These are phyloP conservation scores for Magallana nippona DNA, from an alignment of 2,888 invertebrate genomes.

Conservation along the genomic window DNA sequence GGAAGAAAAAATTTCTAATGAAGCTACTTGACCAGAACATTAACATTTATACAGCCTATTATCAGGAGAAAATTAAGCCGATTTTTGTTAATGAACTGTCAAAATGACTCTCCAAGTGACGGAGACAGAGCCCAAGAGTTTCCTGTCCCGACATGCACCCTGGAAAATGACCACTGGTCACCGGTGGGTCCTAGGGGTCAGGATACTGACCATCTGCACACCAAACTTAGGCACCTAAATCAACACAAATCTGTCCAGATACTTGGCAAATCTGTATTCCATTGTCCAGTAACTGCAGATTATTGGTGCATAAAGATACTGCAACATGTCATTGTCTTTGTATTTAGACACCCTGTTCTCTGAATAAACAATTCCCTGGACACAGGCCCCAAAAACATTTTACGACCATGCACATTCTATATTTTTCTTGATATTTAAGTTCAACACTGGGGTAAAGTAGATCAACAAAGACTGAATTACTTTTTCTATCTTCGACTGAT, in stretches of 20 bases:
- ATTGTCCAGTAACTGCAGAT: slow-evolving; percentile 20
- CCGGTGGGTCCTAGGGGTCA: not conserved
- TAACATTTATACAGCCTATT: slow-evolving; percentile 33
- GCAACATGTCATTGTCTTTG: not conserved
- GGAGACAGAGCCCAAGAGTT: not conserved
- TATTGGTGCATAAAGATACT: not conserved
- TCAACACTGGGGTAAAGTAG: no score
- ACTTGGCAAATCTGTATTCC: slow-evolving; percentile 12
- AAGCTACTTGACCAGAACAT: slow-evolving; percentile 32
- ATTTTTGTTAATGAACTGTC: slow-evolving; percentile 30
- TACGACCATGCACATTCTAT: no score
- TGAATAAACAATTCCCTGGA: no score
- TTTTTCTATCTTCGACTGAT: no score
- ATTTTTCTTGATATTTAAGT: no score
- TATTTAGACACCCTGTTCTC: not conserved
- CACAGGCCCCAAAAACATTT: no score
- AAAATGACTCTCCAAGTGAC: slow-evolving; percentile 10
- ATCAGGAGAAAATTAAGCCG: slow-evolving; percentile 29
- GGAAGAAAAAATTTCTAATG: slow-evolving; percentile 17
- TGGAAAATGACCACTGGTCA: slow-evolving; percentile 27
- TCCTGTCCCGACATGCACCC: slow-evolving; percentile 16
- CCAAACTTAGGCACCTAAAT: slow-evolving; percentile 9
- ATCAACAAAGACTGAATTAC: no score
- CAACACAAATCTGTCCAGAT: slow-evolving; percentile 21
- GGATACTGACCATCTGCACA: slow-evolving; percentile 33